Evolutionary conservation across 2,888 invertebrate species (phyloP).

Genomic region (Eumerus sabulonum): DNA sequence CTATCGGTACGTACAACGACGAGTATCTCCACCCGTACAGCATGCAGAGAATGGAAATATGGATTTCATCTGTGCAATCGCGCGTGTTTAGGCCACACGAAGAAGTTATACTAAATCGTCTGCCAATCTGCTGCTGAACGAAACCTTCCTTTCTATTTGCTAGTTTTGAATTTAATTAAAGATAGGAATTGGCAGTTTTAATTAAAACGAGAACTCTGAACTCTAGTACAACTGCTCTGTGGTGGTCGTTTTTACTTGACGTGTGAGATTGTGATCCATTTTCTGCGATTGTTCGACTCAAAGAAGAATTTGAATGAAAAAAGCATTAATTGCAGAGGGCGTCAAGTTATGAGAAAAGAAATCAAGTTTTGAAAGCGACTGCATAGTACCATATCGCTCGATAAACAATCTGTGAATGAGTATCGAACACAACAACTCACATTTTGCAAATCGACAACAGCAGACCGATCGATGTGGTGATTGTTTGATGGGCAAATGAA

Average conservation of each 20-base stretch:
- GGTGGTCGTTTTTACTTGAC: slow-evolving; percentile 8
- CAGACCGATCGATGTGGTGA: too few relatives aligned
- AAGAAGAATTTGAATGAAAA: too few relatives aligned
- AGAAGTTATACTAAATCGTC: slow-evolving; percentile 2
- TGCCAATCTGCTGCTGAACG: not conserved
- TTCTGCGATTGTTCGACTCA: too few relatives aligned
- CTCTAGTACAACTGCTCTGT: not conserved
- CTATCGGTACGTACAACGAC: slow-evolving; percentile 23
- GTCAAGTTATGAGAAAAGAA: too few relatives aligned
- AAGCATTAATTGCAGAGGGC: too few relatives aligned
- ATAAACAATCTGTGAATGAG: too few relatives aligned
- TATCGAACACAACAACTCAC: too few relatives aligned
- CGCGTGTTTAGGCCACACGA: not conserved
- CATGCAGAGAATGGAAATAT: slow-evolving; percentile 33
- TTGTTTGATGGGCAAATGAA: slow-evolving; percentile 56
- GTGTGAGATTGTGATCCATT: too few relatives aligned
- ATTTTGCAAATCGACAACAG: too few relatives aligned
- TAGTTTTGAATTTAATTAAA: slow-evolving; percentile 50
- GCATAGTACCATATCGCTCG: too few relatives aligned
- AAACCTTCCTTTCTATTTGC: slow-evolving; percentile 40
- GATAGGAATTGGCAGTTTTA: slow-evolving; percentile 52
- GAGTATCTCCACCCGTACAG: not conserved
- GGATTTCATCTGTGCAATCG: slow-evolving; percentile 23
- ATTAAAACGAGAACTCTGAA: slow-evolving; percentile 33
- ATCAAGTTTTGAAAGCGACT: too few relatives aligned